phyloP scores from a whole-genome alignment of 2,888 invertebrate species.

The Alsophila aescularia region DNA sequence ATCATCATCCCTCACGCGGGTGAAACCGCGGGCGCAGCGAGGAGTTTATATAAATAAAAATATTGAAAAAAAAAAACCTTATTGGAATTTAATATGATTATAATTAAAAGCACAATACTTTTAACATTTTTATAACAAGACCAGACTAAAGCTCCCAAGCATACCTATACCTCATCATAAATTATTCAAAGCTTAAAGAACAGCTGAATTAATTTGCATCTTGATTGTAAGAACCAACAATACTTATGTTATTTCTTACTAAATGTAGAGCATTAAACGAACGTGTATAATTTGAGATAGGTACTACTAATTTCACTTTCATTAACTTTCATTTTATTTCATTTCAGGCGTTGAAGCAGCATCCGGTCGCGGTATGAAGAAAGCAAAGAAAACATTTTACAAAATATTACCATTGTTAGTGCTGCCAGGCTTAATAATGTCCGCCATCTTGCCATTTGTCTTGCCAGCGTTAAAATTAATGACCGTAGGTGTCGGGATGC shows the following conservation, averaged over 20 bases:
- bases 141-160: too few species aligned
- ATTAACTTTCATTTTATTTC: constrained; percentile 2
- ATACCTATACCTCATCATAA: too few species aligned
- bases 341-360: constrained; percentile 51
- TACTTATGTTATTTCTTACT: not conserved
- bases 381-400: constrained; percentile 63
- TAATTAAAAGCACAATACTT: too few species aligned
- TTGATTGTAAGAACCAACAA: too few species aligned
- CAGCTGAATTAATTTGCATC: too few species aligned
- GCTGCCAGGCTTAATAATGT: constrained; percentile 86
- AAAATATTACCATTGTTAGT: constrained; percentile 82
- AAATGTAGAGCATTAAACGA: not conserved
- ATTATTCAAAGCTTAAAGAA: too few species aligned
- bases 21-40: too few species aligned
- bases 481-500: constrained; percentile 84
- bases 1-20: too few species aligned
- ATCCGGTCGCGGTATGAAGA: constrained; percentile 65
- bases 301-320: not conserved
- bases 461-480: constrained; percentile 88
- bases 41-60: too few species aligned
- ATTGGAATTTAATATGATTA: too few species aligned
- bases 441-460: constrained; percentile 87
- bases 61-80: too few species aligned
- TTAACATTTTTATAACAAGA: too few species aligned
- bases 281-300: not conserved